Conservation (phyloP, 2,797 vertebrate genomes). For the Gila robusta region DNA sequence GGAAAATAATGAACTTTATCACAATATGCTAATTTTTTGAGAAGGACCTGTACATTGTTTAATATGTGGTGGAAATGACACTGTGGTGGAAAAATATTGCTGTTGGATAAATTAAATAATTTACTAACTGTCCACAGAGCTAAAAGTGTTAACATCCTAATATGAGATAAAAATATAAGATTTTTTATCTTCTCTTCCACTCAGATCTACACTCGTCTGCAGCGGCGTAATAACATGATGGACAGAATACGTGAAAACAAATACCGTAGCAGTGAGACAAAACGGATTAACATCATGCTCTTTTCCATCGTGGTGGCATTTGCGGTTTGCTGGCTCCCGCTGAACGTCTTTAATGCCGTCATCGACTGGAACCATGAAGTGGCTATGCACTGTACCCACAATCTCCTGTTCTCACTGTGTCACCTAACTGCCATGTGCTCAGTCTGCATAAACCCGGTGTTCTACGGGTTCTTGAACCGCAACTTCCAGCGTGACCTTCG, state of each 20-base stretch:
- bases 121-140: neutral
- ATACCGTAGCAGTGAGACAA: slow-evolving; percentile 83
- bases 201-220: slow-evolving; percentile 86
- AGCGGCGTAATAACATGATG: slow-evolving; percentile 85
- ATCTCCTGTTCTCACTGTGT: slow-evolving; percentile 86
- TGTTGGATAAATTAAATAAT: neutral
- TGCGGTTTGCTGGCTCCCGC: slow-evolving; percentile 87
- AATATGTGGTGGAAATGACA: neutral
- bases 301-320: slow-evolving; percentile 88
- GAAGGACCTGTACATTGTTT: too few relatives aligned
- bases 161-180: neutral
- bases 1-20: too few relatives aligned
- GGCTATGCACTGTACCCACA: slow-evolving; percentile 83
- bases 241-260: slow-evolving; percentile 88
- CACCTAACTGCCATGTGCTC: slow-evolving; percentile 89
- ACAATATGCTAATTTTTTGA: too few relatives aligned
- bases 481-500: slow-evolving; percentile 89
- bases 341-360: slow-evolving; percentile 87
- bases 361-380: slow-evolving; percentile 88
- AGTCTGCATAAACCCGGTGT: slow-evolving; percentile 87
- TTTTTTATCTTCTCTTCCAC: neutral
- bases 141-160: neutral
- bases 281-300: slow-evolving; percentile 87
- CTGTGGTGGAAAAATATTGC: neutral
- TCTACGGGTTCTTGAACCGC: slow-evolving; percentile 89